Percentiles rank a stretch among this genome's conserved stretches.
phyloP scores from a whole-genome alignment of 2,113 vertebrate genomes.

The Amazona vittata region DNA sequence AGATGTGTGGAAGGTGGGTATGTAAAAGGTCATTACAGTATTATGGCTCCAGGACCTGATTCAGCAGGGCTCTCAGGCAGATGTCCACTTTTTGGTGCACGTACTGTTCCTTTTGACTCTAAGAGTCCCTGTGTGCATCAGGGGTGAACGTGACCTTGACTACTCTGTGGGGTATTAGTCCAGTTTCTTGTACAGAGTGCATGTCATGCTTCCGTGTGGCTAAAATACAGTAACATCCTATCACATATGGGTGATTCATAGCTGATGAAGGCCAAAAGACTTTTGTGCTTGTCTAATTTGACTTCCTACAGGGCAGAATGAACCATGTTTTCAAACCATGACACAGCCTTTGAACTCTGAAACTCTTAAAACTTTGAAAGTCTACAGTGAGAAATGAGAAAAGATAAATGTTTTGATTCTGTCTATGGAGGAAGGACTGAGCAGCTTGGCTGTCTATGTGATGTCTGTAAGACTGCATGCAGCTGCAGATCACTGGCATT shows the following conservation, averaged over 20 bases:
- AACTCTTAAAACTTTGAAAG: not conserved
- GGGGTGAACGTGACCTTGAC: not conserved
- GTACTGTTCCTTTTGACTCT: not conserved
- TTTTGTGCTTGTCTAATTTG: not conserved
- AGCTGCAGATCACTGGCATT: not conserved
- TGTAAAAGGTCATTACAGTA: not conserved
- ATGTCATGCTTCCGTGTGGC: not conserved
- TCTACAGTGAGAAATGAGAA: not conserved
- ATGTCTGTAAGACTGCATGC: not conserved
- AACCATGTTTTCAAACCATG: not conserved
- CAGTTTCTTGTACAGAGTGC: not conserved
- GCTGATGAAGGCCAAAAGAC: not conserved
- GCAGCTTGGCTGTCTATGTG: not conserved
- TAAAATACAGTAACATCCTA: not conserved
- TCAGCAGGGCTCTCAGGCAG: not conserved
- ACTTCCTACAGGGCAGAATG: not conserved
- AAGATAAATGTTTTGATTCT: not conserved
- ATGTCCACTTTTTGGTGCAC: not conserved
- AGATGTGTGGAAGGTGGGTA: not conserved
- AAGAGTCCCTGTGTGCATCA: not conserved
- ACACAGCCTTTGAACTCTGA: not conserved
- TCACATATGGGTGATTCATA: not conserved
- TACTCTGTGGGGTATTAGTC: not conserved
- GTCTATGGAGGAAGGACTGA: not conserved
- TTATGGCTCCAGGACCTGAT: not conserved